phyloP scores from a whole-genome alignment of 2,888 invertebrate genomes.

The Galerucella calmariensis region DNA sequence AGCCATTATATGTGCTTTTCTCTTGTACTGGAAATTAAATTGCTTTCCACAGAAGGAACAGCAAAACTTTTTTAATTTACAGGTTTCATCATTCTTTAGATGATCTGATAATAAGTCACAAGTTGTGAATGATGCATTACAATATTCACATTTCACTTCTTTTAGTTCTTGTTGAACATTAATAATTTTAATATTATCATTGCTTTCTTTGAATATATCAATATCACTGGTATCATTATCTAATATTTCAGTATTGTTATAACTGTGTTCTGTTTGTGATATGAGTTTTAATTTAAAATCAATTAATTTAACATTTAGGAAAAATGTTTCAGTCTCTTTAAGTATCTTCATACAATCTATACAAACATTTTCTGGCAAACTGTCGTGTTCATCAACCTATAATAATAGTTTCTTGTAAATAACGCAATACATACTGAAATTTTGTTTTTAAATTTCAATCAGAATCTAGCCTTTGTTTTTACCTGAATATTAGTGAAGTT shows the following conservation, averaged over 20 bases:
- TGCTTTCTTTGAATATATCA: slow-evolving; percentile 10
- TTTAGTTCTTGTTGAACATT: slow-evolving; percentile 9
- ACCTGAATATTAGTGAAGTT: slow-evolving; percentile 29
- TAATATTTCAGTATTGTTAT: slow-evolving; percentile 5
- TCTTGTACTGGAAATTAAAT: slow-evolving; percentile 34
- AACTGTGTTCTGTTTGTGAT: slow-evolving; percentile 1
- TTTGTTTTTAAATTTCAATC: not conserved
- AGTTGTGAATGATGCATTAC: slow-evolving; percentile 17
- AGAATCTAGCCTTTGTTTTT: not conserved
- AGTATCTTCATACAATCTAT: slow-evolving; percentile 22
- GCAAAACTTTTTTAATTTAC: slow-evolving; percentile 29
- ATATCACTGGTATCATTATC: slow-evolving; percentile 13
- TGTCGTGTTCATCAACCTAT: slow-evolving; percentile 19
- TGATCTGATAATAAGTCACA: slow-evolving; percentile 29
- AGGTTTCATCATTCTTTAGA: slow-evolving; percentile 23
- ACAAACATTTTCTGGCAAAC: slow-evolving; percentile 29
- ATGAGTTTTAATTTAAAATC: slow-evolving; percentile 22
- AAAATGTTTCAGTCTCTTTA: slow-evolving; percentile 24
- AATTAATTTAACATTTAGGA: slow-evolving; percentile 10
- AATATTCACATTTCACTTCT: slow-evolving; percentile 10
- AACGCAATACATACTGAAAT: not conserved
- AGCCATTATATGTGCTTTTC: slow-evolving; percentile 37
- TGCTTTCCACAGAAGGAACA: slow-evolving; percentile 38
- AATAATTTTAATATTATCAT: slow-evolving; percentile 9
- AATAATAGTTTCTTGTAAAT: not conserved